Evolutionary conservation across 2,113 vertebrate genomes (phyloP), one percentile per base, ranked within the genome.

Genomic region (Melanocharis versteri): DNA sequence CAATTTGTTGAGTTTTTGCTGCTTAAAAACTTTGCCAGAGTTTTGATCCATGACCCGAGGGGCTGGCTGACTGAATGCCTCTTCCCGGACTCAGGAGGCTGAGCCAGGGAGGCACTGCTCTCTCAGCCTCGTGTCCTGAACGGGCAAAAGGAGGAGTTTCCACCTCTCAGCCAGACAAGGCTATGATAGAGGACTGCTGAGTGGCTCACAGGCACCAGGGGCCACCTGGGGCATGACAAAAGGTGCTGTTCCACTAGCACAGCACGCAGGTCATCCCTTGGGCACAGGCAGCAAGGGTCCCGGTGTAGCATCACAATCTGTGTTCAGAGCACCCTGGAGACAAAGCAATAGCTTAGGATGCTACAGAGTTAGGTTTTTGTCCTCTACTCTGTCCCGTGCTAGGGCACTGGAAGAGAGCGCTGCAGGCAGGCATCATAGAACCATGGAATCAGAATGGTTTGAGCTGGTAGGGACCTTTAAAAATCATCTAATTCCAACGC

Each of bases 1-100:
- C 51, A 62, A 81, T 93, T 88, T 90, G 42, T 86, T 69, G 33
- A 87, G 56, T 50, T 92, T 92, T 68, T 5, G 0, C 80, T 89
- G 86, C 44, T 91, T 83, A 93, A 73, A 77, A 83, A 3, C 33
- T 81, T 87, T 68, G 71, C 72, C 83, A 89, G 56, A 24, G 39
- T 33, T 92, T 78, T 92, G 31, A 17, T 75, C 60, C 47, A 0
- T 83, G 93, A 87, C 80, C 83, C 3, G 0, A 89, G 72, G 0
- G 0, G 42, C 64, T 77, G 68, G 50, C 68, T 86, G 79, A 73
- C 54, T 31, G 64, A 83, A 21, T 37, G 86, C 21, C 51, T 89
- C 56, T 93, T 97, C 94, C 87, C 56, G 1, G 47, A 73, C 39
- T 47, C 72, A 65, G 76, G 6, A 75, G 83, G 33, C 5, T 54